phyloP scores from a whole-genome alignment of 2,797 vertebrate genomes.

The Oceanodroma leucorhoa region DNA sequence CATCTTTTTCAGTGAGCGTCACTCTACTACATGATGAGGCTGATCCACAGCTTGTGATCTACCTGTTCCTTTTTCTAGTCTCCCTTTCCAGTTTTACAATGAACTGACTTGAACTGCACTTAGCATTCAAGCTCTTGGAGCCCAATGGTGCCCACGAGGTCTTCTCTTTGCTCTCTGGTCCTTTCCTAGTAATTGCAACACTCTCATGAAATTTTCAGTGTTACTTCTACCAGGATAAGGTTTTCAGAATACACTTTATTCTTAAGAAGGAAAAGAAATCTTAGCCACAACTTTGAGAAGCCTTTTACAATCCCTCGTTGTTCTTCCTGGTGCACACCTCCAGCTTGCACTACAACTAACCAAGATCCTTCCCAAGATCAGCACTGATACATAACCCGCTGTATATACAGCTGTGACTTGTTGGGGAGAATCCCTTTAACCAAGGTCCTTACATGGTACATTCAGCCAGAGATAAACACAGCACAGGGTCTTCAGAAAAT shows the following conservation, averaged over 20 bases:
- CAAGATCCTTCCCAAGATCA: background rate
- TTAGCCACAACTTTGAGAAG: background rate
- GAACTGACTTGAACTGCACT: background rate
- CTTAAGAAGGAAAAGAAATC: background rate
- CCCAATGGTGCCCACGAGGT: rapidly evolving
- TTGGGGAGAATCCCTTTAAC: background rate
- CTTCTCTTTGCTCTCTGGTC: background rate
- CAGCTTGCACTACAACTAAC: background rate
- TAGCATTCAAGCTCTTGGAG: background rate
- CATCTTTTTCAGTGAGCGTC: background rate
- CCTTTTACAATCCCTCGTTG: background rate
- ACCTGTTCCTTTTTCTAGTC: background rate
- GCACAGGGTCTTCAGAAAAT: background rate
- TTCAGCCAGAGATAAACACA: background rate
- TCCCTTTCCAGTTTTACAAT: background rate
- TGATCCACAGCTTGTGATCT: background rate
- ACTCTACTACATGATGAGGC: too few species aligned
- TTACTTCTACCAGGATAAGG: background rate
- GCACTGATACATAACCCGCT: background rate
- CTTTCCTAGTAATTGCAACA: background rate
- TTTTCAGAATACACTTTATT: background rate
- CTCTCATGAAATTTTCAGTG: background rate
- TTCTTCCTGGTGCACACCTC: background rate
- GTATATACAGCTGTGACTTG: background rate
- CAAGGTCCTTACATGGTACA: background rate